Base-by-base conservation (phyloP, 1,140 invertebrate genomes). In the Ceratitis capitata region DNA sequence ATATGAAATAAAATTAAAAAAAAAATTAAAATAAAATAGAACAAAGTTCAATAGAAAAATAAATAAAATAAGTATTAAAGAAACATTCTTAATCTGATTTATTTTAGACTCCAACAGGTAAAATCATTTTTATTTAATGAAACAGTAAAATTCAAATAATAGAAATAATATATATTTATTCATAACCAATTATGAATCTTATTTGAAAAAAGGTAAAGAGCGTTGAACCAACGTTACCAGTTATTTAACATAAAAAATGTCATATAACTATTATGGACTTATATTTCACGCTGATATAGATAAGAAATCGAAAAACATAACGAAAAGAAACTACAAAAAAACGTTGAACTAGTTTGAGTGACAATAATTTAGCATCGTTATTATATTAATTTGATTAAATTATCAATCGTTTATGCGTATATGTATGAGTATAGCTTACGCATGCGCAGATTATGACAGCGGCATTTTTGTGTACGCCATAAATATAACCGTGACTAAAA, bases 361-460 rank as follows among this genome's bases (percentile, higher is more conserved):
- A 49, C 39, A 82, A 82, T 82, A 82, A 82, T 23, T 82, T 82
- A 45, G 47, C 42, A 47, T 47, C 23, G 39, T 45, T 39, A 69
- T 69, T 82, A 47, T 47, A 82, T 82, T 47, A 82, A 82, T 26
- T 82, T 82, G 78, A 82, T 82, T 82, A 69, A 32, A 16, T 12
- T n/a, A 6, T 39, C 16, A 32, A 9, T 14, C n/a, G 29, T 29
- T 23, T 12, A n/a, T n/a, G n/a, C n/a, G n/a, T n/a, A n/a, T n/a
- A 47, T 7, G 45, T 47, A 49, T 49, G n/a, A n/a, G 56, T 12
- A 23, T 58, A 9, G 7, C 56, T 10, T 12, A 26, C 56, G 58
- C 58, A 61, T 61, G 58, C 58, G 58, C 58, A 61, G n/a, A 29
- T 32, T 61, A 29, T 29, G 2, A 61, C 58, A 29, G 0, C 23